A percentile compares a stretch with the other conserved stretches of the same genome.
These are phyloP conservation scores for Coracopsis vasa DNA, from an alignment of 2,113 vertebrate genomes.

Conservation along the genomic window DNA sequence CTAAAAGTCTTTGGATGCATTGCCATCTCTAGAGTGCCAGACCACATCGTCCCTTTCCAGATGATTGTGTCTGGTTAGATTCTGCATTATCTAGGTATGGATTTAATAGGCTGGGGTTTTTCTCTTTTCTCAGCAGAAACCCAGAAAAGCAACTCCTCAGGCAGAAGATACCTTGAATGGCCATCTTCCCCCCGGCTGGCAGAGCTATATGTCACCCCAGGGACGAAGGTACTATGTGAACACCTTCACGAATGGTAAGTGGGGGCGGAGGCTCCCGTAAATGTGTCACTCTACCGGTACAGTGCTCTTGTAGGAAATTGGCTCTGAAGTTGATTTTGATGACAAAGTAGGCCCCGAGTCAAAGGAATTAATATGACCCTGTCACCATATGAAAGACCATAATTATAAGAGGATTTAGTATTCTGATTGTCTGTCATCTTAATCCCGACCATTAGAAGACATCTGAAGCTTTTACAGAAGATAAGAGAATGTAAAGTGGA, in stretches of 20 bases:
- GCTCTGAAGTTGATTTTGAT: neutral
- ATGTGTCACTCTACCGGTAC: neutral
- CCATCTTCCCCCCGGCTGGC: conserved; percentile 90
- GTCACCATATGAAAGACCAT: neutral
- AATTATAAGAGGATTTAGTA: neutral
- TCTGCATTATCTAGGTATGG: neutral
- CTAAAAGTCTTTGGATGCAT: neutral
- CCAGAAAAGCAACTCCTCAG: conserved; percentile 83
- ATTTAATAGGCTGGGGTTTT: neutral
- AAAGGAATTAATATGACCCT: neutral
- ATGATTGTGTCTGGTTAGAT: neutral
- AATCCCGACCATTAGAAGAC: neutral
- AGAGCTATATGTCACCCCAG: conserved; percentile 94
- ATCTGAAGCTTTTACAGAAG: neutral
- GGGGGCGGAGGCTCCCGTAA: neutral
- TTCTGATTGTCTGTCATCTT: neutral
- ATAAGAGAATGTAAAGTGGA: neutral
- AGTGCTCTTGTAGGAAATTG: neutral
- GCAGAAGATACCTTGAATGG: conserved; percentile 82
- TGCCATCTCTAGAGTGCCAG: neutral
- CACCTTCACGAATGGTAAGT: conserved; percentile 91
- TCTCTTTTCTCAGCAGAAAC: conserved; percentile 77
- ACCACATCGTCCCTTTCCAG: neutral
- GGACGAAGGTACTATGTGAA: conserved; percentile 95
- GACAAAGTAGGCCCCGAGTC: neutral